Percentiles rank a stretch among this genome's conserved stretches.
Evolutionary conservation across 1,140 invertebrate genomes (phyloP).

Genomic region (Ladona fulva): DNA sequence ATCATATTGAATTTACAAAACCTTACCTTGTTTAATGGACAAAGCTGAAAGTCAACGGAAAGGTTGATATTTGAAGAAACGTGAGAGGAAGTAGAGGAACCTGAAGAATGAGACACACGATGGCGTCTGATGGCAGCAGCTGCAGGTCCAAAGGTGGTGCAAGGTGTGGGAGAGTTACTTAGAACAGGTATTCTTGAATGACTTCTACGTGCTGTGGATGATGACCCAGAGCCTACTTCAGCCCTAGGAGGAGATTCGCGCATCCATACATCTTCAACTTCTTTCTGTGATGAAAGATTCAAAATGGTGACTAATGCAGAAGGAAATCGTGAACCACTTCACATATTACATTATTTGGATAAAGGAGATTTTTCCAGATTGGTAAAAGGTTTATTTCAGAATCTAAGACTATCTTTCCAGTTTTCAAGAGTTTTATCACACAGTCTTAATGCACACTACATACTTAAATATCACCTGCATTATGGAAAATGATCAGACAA

Average conservation of each 20-base stretch:
- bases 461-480: too few species aligned
- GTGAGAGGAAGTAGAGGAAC: background rate
- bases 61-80: background rate
- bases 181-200: background rate
- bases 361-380: too few species aligned
- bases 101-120: background rate
- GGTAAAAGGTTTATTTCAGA: too few species aligned
- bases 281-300: slow-evolving; percentile 15
- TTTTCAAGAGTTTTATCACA: too few species aligned
- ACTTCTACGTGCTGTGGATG: background rate
- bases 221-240: background rate
- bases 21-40: background rate
- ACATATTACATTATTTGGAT: too few species aligned
- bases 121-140: background rate
- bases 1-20: background rate
- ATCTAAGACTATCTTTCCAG: too few species aligned
- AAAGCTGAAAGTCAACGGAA: background rate
- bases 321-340: too few species aligned
- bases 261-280: background rate
- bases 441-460: too few species aligned
- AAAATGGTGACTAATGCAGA: too few species aligned
- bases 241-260: background rate
- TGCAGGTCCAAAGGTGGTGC: background rate
- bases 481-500: too few species aligned
- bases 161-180: background rate